These are phyloP conservation scores for Pollenia amentaria DNA, from an alignment of 2,888 invertebrate genomes.

Conservation along the genomic window DNA sequence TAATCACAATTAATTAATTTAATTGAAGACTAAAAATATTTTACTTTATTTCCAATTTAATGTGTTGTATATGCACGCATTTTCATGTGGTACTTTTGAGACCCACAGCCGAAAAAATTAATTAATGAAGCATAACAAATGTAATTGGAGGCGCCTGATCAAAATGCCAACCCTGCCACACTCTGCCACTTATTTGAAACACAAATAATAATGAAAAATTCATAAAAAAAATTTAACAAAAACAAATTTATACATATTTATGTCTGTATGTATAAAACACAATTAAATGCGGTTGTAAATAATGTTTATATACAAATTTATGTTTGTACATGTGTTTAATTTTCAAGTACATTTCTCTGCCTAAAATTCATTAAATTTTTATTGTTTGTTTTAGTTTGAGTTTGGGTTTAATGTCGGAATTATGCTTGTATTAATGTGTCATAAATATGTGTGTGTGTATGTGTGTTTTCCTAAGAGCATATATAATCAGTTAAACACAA, in stretches of 20 bases:
- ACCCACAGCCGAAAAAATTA: conserved; percentile 16
- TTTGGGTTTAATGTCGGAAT: conserved; percentile 47
- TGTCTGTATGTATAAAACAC: conserved; percentile 17
- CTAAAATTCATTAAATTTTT: conserved; percentile 24
- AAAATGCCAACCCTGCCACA: conserved; percentile 24
- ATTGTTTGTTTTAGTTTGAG: not conserved
- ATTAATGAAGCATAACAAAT: conserved; percentile 70
- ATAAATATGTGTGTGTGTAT: not conserved
- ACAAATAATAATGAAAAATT: conserved; percentile 49
- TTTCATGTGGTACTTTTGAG: conserved; percentile 27
- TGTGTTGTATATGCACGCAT: conserved; percentile 8
- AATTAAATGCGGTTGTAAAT: conserved; percentile 70
- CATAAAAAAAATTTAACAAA: conserved; percentile 29
- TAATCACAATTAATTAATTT: conserved; percentile 67
- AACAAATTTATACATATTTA: conserved; percentile 28
- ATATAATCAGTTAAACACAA: not conserved
- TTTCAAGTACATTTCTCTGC: not conserved
- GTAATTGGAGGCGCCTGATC: conserved; percentile 69
- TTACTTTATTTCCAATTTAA: conserved; percentile 26
- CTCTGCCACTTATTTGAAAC: conserved; percentile 14
- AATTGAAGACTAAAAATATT: conserved; percentile 25
- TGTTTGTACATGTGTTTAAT: not conserved
- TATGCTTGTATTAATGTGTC: conserved; percentile 8
- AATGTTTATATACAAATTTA: conserved; percentile 29
- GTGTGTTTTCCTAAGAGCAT: not conserved